These are phyloP conservation scores for Bombus balteatus DNA, from an alignment of 1,140 invertebrate genomes.

Conservation along the genomic window DNA sequence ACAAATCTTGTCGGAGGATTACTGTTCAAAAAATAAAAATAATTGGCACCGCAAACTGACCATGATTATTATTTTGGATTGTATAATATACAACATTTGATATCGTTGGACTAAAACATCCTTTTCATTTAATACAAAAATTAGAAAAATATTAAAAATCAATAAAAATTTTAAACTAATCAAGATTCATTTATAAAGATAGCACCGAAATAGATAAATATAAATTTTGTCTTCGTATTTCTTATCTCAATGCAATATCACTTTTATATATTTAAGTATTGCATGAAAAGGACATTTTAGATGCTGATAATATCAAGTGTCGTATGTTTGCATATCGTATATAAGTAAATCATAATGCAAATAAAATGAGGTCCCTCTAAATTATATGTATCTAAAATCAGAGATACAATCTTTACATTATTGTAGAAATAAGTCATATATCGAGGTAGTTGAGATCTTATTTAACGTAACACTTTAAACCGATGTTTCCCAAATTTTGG, in stretches of 20 bases:
- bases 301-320: background rate
- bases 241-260: too few relatives aligned
- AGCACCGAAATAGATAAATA: background rate
- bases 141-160: background rate
- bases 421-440: slow-evolving; percentile 46
- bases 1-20: slow-evolving; percentile 33
- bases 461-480: slow-evolving; percentile 47
- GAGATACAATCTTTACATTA: slow-evolving; percentile 26
- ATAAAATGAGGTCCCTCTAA: slow-evolving; percentile 17
- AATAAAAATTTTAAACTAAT: background rate
- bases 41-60: slow-evolving; percentile 30
- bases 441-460: slow-evolving; percentile 52
- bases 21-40: slow-evolving; percentile 25
- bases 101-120: background rate
- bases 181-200: background rate
- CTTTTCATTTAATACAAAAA: background rate
- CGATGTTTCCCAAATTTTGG: slow-evolving; percentile 37
- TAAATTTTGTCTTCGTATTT: background rate
- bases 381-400: slow-evolving; percentile 20
- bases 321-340: slow-evolving; percentile 5
- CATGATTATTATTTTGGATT: background rate
- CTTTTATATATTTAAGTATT: background rate
- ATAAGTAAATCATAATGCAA: slow-evolving; percentile 22
- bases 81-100: slow-evolving; percentile 1
- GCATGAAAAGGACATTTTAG: background rate